phyloP scores from a whole-genome alignment of 2,113 vertebrate genomes.

The Cisticola juncidis region DNA sequence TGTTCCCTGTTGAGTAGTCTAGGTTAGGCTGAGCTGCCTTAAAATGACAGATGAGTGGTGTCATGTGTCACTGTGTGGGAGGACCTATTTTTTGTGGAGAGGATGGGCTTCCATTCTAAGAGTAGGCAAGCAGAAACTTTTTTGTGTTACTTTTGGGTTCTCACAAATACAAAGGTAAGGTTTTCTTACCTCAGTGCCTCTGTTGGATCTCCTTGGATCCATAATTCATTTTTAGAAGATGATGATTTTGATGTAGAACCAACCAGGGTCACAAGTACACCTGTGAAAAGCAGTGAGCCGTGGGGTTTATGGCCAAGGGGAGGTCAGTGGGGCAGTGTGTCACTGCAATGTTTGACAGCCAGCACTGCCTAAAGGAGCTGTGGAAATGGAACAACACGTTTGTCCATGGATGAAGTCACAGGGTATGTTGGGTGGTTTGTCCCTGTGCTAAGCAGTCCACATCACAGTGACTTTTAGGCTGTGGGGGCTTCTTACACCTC shows the following conservation, averaged over 20 bases:
- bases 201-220: background rate
- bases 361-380: background rate
- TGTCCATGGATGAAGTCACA: background rate
- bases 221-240: background rate
- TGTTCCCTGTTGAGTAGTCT: background rate
- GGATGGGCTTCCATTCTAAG: background rate
- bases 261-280: rapidly evolving
- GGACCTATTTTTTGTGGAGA: background rate
- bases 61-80: background rate
- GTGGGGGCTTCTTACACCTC: background rate
- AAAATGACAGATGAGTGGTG: background rate
- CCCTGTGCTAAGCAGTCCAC: background rate
- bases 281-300: background rate
- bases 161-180: background rate
- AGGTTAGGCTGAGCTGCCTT: background rate
- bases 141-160: background rate
- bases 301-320: too few relatives aligned
- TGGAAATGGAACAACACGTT: background rate
- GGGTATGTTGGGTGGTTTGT: background rate
- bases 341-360: background rate
- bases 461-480: background rate
- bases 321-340: background rate
- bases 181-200: background rate
- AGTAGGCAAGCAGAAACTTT: background rate
- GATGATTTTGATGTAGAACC: background rate